phyloP scores from a whole-genome alignment of 2,113 vertebrate genomes.

The Gnathonemus echidnorhynchus region DNA sequence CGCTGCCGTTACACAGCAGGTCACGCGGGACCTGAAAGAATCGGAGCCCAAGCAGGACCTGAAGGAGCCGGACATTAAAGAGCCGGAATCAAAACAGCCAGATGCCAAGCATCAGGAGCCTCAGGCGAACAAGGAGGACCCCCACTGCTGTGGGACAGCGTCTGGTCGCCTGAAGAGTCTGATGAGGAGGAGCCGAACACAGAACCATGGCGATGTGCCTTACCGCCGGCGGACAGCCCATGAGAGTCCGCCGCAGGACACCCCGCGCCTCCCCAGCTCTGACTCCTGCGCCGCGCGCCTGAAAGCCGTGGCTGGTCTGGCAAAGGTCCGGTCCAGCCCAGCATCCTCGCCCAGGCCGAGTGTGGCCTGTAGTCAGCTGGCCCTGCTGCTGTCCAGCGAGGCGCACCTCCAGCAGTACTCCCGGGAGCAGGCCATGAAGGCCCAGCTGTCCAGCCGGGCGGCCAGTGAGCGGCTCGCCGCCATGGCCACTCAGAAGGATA shows the following conservation, averaged over 20 bases:
- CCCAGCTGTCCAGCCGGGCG: slow-evolving; percentile 79
- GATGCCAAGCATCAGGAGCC: slow-evolving; percentile 60
- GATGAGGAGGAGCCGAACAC: slow-evolving; percentile 84
- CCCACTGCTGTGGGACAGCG: slow-evolving; percentile 78
- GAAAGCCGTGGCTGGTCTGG: slow-evolving; percentile 91
- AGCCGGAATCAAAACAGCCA: slow-evolving; percentile 39
- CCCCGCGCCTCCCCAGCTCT: slow-evolving; percentile 60
- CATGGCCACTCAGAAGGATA: slow-evolving; percentile 77
- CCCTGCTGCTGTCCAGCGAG: slow-evolving; percentile 91
- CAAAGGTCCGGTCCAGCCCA: slow-evolving; percentile 85
- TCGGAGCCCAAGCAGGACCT: slow-evolving; percentile 69
- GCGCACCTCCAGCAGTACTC: slow-evolving; percentile 97
- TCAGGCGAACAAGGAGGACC: slow-evolving; percentile 71
- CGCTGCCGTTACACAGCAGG: slow-evolving; percentile 86
- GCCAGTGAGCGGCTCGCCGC: slow-evolving; percentile 92
- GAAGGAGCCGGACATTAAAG: slow-evolving; percentile 62
- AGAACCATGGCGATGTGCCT: slow-evolving; percentile 73
- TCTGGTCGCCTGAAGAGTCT: slow-evolving; percentile 89
- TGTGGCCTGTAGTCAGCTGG: slow-evolving; percentile 90
- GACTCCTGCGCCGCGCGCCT: slow-evolving; percentile 84
- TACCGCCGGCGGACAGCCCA: slow-evolving; percentile 66
- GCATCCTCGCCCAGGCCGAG: slow-evolving; percentile 90
- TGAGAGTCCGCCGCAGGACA: slow-evolving; percentile 66
- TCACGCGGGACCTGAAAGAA: slow-evolving; percentile 48
- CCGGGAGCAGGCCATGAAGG: slow-evolving; percentile 89